phyloP scores from a whole-genome alignment of 1,140 invertebrate genomes.

The Pseudomyrmex sp. region DNA sequence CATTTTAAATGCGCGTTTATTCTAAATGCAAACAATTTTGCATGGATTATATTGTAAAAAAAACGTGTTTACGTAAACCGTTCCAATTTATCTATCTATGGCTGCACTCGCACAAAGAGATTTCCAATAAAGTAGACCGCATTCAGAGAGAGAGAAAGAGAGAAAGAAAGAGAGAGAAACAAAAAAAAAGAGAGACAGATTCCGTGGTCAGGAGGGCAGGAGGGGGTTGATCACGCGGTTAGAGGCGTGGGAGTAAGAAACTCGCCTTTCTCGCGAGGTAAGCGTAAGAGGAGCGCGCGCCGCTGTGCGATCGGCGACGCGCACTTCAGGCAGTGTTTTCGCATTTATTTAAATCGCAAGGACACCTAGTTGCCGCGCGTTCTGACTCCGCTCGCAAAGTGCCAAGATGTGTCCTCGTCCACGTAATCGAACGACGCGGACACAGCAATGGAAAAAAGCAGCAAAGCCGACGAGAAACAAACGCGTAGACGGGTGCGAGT shows the following conservation, averaged over 20 bases:
- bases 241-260: slow-evolving; percentile 67
- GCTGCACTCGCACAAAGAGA: slow-evolving; percentile 3
- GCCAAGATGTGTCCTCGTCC: slow-evolving; percentile 81
- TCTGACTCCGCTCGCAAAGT: slow-evolving; percentile 79
- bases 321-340: slow-evolving; percentile 76
- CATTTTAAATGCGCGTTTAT: slow-evolving; percentile 2
- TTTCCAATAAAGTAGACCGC: slow-evolving; percentile 21
- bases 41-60: background rate
- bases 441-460: slow-evolving; percentile 29
- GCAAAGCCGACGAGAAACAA: background rate
- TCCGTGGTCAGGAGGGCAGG: background rate
- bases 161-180: background rate
- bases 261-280: slow-evolving; percentile 54
- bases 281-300: slow-evolving; percentile 62
- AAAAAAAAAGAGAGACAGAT: background rate
- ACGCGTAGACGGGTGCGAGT: slow-evolving; percentile 1
- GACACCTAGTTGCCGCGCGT: slow-evolving; percentile 80
- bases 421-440: slow-evolving; percentile 74
- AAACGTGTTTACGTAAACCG: background rate
- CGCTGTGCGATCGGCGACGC: slow-evolving; percentile 65
- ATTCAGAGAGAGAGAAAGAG: slow-evolving; percentile 21
- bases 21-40: background rate
- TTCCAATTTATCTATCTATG: background rate
- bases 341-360: slow-evolving; percentile 84
- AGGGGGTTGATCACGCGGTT: slow-evolving; percentile 23